Percentiles rank a stretch among this genome's conserved stretches.
Evolutionary conservation across 1,140 invertebrate genomes (phyloP).

Genomic region (Pseudoatta argentina): DNA sequence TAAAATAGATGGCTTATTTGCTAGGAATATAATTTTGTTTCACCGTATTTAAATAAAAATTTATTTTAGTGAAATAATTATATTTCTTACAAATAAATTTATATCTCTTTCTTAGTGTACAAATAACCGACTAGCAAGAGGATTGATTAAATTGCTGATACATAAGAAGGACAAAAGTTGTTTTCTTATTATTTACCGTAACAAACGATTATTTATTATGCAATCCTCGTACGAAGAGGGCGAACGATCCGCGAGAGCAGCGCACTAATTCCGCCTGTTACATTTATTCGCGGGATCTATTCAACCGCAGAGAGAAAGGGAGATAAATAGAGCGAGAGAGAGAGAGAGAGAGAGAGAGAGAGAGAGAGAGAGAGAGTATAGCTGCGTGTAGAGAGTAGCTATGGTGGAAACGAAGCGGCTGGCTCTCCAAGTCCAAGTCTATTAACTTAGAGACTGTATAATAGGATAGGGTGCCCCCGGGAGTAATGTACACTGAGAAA

Average conservation of each 20-base stretch:
- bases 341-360: neutral
- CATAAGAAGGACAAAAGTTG: neutral
- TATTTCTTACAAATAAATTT: too few species aligned
- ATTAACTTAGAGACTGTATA: slow-evolving; percentile 79
- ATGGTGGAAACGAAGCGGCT: slow-evolving; percentile 43
- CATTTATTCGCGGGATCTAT: slow-evolving; percentile 69
- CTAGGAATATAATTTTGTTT: too few species aligned
- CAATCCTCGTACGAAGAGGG: neutral
- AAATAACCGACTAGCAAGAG: too few species aligned
- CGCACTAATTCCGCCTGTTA: slow-evolving; percentile 72
- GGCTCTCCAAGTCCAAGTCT: slow-evolving; percentile 76
- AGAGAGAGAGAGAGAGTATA: neutral
- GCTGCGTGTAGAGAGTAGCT: slow-evolving; percentile 29
- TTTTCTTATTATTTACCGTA: neutral
- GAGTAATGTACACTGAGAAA: slow-evolving; percentile 74
- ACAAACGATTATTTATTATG: slow-evolving; percentile 43
- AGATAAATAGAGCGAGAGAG: neutral
- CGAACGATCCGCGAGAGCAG: neutral
- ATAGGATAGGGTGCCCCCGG: slow-evolving; percentile 75
- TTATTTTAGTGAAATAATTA: too few species aligned
- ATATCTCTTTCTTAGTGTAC: too few species aligned
- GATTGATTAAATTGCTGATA: neutral
- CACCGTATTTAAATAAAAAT: too few species aligned
- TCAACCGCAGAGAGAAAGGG: slow-evolving; percentile 35
- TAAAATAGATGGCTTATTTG: too few species aligned